Evolutionary conservation across 2,113 vertebrate species (phyloP).

Genomic region (Colistium nudipinnis): DNA sequence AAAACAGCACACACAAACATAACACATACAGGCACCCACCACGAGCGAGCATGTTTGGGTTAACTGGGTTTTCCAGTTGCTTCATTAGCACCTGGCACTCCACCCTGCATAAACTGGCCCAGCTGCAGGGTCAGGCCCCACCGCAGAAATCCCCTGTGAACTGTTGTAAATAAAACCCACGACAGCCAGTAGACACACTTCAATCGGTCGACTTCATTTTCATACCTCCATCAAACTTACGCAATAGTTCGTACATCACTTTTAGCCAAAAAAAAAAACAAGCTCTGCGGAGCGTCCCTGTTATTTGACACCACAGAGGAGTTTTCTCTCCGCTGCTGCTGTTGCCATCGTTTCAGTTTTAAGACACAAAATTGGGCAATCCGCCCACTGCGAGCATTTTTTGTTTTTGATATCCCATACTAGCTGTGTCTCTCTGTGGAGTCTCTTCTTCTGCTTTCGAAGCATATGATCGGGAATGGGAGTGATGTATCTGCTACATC

Average conservation of each 20-base stretch:
- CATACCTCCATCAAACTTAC: not conserved
- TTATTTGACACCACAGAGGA: constrained; percentile 20
- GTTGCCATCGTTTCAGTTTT: not conserved
- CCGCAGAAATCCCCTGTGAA: constrained; percentile 47
- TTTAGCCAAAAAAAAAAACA: constrained; percentile 52
- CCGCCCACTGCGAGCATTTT: not conserved
- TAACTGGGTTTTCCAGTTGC: constrained; percentile 49
- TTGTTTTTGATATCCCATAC: too few relatives aligned
- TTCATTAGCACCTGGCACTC: constrained; percentile 49
- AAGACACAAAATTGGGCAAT: not conserved
- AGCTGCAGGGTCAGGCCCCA: constrained; percentile 43
- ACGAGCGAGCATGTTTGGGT: constrained; percentile 19
- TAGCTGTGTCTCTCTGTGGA: too few relatives aligned
- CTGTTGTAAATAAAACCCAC: constrained; percentile 31
- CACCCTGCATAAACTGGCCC: constrained; percentile 29
- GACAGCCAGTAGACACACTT: constrained; percentile 6
- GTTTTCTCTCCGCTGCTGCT: constrained; percentile 23
- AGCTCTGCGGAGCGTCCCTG: constrained; percentile 53
- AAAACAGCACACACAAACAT: not conserved
- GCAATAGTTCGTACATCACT: not conserved
- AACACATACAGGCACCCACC: not conserved
- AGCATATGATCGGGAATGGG: too few relatives aligned
- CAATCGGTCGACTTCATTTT: not conserved
- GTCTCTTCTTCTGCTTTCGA: too few relatives aligned
- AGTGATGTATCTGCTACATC: too few relatives aligned